Base-by-base conservation (phyloP, 2,113 vertebrate genomes). In the Cinclus cinclus region DNA sequence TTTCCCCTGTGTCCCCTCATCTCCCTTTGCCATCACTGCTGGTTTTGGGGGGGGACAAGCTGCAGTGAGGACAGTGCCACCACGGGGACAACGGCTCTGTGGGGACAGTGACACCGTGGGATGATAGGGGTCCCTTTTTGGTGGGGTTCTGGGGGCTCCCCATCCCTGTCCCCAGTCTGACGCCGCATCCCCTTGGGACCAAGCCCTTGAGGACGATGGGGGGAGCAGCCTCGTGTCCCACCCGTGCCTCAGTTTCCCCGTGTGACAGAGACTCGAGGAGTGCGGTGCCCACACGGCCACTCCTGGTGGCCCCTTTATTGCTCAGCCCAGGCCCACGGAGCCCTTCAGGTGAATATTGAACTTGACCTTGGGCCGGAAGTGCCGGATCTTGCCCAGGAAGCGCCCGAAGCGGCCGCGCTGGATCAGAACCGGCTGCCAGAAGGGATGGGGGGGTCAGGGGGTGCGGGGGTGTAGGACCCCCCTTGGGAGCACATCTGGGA, bases 301-400 rank as follows among this genome's bases (percentile, higher is more conserved):
- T 8, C 2, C 3, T 23, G 3, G 5, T 21, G 64, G 33, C 50
- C 22, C 55, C 69, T 95, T 93, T 92, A 92, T 94, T 94, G 28
- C 33, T 94, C 86, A 95, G 47, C 94, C 94, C 3, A 95, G 7
- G 7, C 28, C 1, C 12, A 94, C 0, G 5, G 15, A 11, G 63
- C 58, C 42, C 4, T 0, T 3, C 10, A 31, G 2, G 1, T 0
- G 28, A 3, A n/a, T 0, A 1, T 1, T 0, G 67, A 41, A 11
- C 8, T 2, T 53, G 64, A 94, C 0, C 6, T 0, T 3, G 59
- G 87, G 90, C 1, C 79, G 90, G 9, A 90, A 8, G 2, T 0
- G 74, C 9, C 95, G 78, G 8, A 94, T 1, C 21, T 0, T 47
- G 52, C 82, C 0, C 78, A 95, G 63, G 78, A 94, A 94, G 2